Percentiles rank a stretch among this genome's conserved stretches.
These are phyloP conservation scores for Hylaeus anthracinus DNA, from an alignment of 1,140 invertebrate genomes.

Conservation along the genomic window DNA sequence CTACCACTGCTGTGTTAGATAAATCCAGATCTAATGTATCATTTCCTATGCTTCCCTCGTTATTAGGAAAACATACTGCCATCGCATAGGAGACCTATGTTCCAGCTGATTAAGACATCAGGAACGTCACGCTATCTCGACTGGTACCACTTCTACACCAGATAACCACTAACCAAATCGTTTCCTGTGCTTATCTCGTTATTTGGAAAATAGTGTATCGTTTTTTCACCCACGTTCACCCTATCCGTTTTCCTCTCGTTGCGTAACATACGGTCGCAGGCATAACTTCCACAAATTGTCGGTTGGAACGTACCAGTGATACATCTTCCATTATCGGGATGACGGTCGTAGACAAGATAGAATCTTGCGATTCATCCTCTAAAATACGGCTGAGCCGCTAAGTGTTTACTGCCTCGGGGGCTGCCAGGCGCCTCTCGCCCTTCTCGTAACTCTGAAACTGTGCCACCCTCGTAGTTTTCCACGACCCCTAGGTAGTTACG, in stretches of 20 bases:
- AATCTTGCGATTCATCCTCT: slow-evolving; percentile 53
- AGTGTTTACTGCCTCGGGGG: slow-evolving; percentile 67
- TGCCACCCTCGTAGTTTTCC: slow-evolving; percentile 43
- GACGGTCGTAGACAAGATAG: slow-evolving; percentile 30
- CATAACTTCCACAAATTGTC: slow-evolving; percentile 3
- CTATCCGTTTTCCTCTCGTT: background rate
- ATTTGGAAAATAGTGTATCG: too few relatives aligned
- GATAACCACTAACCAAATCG: too few relatives aligned
- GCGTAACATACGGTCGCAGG: background rate
- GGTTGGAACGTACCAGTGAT: background rate
- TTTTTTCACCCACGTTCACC: too few relatives aligned
- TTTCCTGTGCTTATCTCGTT: too few relatives aligned
- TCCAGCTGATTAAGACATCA: too few relatives aligned
- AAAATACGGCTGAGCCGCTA: slow-evolving; percentile 66
- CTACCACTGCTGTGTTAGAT: too few relatives aligned
- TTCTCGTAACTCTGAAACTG: slow-evolving; percentile 48
- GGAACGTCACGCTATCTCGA: too few relatives aligned
- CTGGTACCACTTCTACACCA: too few relatives aligned
- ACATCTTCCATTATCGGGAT: slow-evolving; percentile 14
- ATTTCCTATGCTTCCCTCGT: too few relatives aligned
- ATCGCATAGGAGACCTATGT: too few relatives aligned
- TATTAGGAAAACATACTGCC: too few relatives aligned
- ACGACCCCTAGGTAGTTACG: slow-evolving; percentile 32
- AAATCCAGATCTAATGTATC: too few relatives aligned
- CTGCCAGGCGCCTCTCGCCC: slow-evolving; percentile 36